Percentiles rank a stretch among this genome's conserved stretches.
Conservation (phyloP, 23 tunicate species). For the Diplosoma virens region DNA sequence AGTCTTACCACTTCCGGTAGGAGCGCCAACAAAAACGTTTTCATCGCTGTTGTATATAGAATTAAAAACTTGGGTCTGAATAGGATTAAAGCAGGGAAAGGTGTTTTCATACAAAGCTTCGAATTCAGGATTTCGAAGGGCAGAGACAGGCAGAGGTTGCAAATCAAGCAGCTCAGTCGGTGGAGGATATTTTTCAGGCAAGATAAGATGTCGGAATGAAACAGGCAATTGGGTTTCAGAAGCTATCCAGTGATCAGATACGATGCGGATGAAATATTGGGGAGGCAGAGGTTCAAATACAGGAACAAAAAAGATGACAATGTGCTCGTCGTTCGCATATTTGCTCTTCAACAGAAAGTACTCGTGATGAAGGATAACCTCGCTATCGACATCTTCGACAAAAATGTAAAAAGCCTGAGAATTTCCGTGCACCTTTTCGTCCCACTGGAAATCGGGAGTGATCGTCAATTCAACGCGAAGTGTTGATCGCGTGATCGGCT, state of each 20-base stretch:
- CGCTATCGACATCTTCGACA: slow-evolving; percentile 98
- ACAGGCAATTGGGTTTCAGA: slow-evolving; percentile 97
- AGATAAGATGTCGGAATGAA: slow-evolving; percentile 91
- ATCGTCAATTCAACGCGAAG: slow-evolving; percentile 91
- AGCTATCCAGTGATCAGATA: slow-evolving; percentile 91
- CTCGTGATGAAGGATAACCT: slow-evolving; percentile 94
- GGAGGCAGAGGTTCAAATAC: slow-evolving; percentile 99
- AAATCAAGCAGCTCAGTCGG: slow-evolving; percentile 95
- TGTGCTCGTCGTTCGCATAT: slow-evolving; percentile 94
- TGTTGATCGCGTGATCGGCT: slow-evolving; percentile 96
- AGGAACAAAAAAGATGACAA: slow-evolving; percentile 94
- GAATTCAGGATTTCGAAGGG: slow-evolving; percentile 79
- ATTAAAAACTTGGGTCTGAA: slow-evolving; percentile 98
- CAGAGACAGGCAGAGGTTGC: slow-evolving; percentile 94
- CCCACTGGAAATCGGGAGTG: slow-evolving; percentile 99
- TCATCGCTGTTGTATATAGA: slow-evolving; percentile 93
- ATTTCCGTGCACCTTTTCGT: slow-evolving; percentile 80
- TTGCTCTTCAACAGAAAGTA: slow-evolving; percentile 86
- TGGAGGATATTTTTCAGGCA: slow-evolving; percentile 97
- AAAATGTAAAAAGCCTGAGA: slow-evolving; percentile 93
- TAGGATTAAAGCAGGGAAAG: slow-evolving; percentile 89
- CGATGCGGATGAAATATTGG: slow-evolving; percentile 92
- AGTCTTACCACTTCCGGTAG: slow-evolving; percentile 97
- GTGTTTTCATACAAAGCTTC: slow-evolving; percentile 79
- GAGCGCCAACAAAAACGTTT: slow-evolving; percentile 93